phyloP scores from a whole-genome alignment of 2,797 vertebrate species.

The Presbytis comata region DNA sequence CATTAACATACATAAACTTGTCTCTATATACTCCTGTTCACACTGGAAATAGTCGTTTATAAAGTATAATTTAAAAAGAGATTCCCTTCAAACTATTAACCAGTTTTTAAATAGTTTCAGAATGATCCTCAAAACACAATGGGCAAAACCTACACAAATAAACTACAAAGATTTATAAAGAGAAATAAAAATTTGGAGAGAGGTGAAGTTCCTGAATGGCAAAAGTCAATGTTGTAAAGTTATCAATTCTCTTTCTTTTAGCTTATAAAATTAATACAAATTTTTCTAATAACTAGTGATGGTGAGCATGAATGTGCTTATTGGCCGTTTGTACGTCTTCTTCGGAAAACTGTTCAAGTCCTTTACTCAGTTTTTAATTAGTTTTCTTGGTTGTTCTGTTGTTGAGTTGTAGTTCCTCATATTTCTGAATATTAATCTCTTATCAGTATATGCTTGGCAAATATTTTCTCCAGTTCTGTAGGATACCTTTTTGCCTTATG shows the following conservation, averaged over 20 bases:
- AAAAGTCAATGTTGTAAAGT: background rate
- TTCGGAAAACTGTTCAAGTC: background rate
- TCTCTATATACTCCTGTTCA: background rate
- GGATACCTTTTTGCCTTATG: background rate
- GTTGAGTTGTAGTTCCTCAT: background rate
- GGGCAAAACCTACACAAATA: background rate
- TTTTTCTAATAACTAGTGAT: background rate
- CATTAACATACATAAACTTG: background rate
- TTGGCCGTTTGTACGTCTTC: background rate
- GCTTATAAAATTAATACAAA: background rate
- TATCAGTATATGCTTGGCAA: background rate
- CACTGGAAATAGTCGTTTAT: background rate
- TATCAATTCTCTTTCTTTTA: background rate
- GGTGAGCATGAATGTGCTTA: background rate
- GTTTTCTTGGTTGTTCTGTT: background rate
- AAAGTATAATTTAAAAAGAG: background rate
- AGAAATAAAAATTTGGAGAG: background rate
- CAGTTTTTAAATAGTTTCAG: background rate
- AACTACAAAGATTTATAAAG: background rate
- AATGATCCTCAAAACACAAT: background rate
- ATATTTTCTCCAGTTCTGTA: background rate
- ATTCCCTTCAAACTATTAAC: background rate
- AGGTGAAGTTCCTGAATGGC: background rate
- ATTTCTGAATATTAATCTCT: background rate
- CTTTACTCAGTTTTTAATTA: background rate